Evolutionary conservation across 2,888 invertebrate species (phyloP), one percentile per base, ranked within the genome.

Genomic region (Nymphalis urticae): DNA sequence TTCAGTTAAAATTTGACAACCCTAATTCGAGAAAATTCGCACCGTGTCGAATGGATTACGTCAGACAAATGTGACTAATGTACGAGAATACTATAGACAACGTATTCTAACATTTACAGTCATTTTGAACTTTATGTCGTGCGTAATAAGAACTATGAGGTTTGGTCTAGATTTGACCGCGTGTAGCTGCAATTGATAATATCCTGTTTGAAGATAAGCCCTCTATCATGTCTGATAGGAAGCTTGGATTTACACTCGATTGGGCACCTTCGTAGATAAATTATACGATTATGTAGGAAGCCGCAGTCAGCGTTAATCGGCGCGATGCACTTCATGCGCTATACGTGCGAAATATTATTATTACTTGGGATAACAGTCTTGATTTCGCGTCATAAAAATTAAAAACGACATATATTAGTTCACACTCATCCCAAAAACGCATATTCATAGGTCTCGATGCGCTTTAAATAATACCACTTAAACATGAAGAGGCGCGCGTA

Each of bases 131-230:
- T 27, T 24, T 59, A 59, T 17, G 3, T 10, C 50, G 9, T 36
- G 10, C 13, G 19, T 6, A 36, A 19, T 61, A 66, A 51, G 53
- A 36, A 10, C 53, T 53, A 64, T 13, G 50, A 51, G 19, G 47
- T 4, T 10, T 27, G 53, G n/a, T 64, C 21, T 24, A 64, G 17
- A 61, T 21, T 64, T 19, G 50, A n/a, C 36, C 24, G 36, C 32
- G 21, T 19, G 56, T 61, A 54, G 19, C 54, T 56, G 66, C 71
- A 69, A 72, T 72, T 67, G 66, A 64, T 71, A 61, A 66, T 66
- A 66, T 72, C 69, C 71, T 69, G 66, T 48, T 69, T 58, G 61
- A n/a, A 64, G 60, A 68, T 68, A 60, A 68, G 64, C 64, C 53
- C 68, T 68, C 68, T 68, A 68, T 64, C 64, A 64, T 53, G 58